Evolutionary conservation across 2,888 invertebrate species (phyloP).

Genomic region (Caenorhabditis angaria): DNA sequence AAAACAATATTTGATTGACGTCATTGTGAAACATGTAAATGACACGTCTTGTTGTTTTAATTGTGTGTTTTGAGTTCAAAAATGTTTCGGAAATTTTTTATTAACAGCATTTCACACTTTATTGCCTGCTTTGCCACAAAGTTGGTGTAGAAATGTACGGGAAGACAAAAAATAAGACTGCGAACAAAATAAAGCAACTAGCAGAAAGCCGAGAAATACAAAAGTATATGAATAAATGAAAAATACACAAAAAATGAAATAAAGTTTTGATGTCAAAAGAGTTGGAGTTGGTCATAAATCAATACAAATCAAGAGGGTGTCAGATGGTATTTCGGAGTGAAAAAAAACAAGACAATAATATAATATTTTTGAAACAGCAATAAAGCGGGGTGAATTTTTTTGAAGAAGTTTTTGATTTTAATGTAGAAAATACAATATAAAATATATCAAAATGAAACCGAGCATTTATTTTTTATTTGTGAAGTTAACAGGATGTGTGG

Average conservation of each 20-base stretch:
- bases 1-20: no score
- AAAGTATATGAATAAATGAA: background rate
- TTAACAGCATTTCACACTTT: conserved; percentile 4
- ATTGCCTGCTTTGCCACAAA: background rate
- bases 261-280: no score
- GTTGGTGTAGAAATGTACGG: background rate
- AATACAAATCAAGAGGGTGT: conserved; percentile 2
- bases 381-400: background rate
- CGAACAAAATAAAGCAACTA: background rate
- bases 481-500: background rate
- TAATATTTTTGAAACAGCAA: background rate
- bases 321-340: background rate
- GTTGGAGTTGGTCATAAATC: no score
- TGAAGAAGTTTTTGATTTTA: conserved; percentile 10
- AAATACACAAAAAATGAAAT: background rate
- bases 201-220: background rate
- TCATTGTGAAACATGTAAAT: no score
- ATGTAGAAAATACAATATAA: conserved; percentile 7
- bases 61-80: no score
- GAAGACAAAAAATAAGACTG: background rate
- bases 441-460: background rate
- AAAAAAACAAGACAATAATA: background rate
- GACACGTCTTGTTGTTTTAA: no score
- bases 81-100: no score
- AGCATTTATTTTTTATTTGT: background rate